Percentiles rank a stretch among this genome's conserved stretches.
Evolutionary conservation across 2,888 invertebrate genomes (phyloP).

Genomic region (Thereva unica): DNA sequence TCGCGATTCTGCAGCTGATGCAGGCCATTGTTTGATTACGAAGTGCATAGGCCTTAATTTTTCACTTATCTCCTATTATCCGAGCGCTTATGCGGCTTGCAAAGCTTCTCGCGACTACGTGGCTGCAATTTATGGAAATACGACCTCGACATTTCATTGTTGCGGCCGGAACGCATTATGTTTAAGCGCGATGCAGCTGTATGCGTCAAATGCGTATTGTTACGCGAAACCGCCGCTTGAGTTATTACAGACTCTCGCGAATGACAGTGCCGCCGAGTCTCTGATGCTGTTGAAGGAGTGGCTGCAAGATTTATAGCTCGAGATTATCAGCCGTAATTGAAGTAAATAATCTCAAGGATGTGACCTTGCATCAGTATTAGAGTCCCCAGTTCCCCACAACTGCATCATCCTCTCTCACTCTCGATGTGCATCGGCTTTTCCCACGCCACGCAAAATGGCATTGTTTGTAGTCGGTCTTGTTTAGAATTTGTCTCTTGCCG

Average conservation of each 20-base stretch:
- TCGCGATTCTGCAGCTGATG: slow-evolving; percentile 26
- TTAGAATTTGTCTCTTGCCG: too few species aligned
- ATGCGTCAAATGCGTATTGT: slow-evolving; percentile 26
- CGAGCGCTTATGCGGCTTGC: slow-evolving; percentile 18
- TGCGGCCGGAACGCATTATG: slow-evolving; percentile 20
- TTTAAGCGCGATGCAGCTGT: slow-evolving; percentile 18
- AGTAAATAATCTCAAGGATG: slow-evolving; percentile 20
- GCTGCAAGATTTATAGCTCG: background rate
- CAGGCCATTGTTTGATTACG: slow-evolving; percentile 32
- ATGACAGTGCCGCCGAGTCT: slow-evolving; percentile 21
- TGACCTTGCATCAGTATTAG: slow-evolving; percentile 6
- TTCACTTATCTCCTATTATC: slow-evolving; percentile 36
- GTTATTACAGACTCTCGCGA: slow-evolving; percentile 4
- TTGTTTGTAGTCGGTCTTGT: too few species aligned
- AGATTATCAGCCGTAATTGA: slow-evolving; percentile 20
- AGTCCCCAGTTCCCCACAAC: too few species aligned
- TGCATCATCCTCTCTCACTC: too few species aligned
- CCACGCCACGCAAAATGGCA: too few species aligned
- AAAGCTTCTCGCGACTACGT: slow-evolving; percentile 21
- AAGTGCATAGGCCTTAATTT: slow-evolving; percentile 35
- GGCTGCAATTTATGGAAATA: slow-evolving; percentile 30
- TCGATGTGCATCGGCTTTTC: too few species aligned
- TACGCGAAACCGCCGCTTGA: slow-evolving; percentile 20
- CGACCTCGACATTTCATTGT: slow-evolving; percentile 32
- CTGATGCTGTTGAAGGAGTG: slow-evolving; percentile 9